phyloP scores from a whole-genome alignment of 1,140 invertebrate species.

The Mycetomoellerius zeteki region DNA sequence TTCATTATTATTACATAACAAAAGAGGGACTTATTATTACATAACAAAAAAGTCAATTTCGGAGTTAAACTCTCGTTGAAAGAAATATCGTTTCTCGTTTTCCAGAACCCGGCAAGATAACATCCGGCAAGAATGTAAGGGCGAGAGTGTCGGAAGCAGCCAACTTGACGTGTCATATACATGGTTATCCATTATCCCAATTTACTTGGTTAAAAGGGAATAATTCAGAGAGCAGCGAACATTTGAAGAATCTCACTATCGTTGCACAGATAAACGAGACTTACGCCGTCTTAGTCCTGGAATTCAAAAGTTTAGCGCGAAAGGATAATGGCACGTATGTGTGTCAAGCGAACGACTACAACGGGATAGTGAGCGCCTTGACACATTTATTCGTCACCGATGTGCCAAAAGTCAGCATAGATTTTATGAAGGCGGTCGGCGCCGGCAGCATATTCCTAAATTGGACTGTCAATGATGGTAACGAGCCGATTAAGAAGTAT shows the following conservation, averaged over 20 bases:
- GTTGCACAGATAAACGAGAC: slow-evolving; percentile 87
- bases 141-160: slow-evolving; percentile 86
- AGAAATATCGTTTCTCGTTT: slow-evolving; percentile 10
- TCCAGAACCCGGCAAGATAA: slow-evolving; percentile 86
- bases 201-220: slow-evolving; percentile 89
- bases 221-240: slow-evolving; percentile 83
- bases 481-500: slow-evolving; percentile 90
- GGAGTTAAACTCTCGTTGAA: background rate
- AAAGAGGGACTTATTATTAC: background rate
- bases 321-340: slow-evolving; percentile 91
- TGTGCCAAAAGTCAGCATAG: slow-evolving; percentile 90
- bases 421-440: slow-evolving; percentile 92
- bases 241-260: slow-evolving; percentile 83
- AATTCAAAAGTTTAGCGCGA: slow-evolving; percentile 87
- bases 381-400: slow-evolving; percentile 90
- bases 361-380: slow-evolving; percentile 77
- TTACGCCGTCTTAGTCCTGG: slow-evolving; percentile 87
- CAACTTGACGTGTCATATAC: slow-evolving; percentile 87
- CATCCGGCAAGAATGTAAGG: slow-evolving; percentile 84
- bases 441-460: slow-evolving; percentile 92
- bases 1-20: too few species aligned
- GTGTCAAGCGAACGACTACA: slow-evolving; percentile 85
- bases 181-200: slow-evolving; percentile 88
- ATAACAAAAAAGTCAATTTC: background rate
- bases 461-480: slow-evolving; percentile 93